Percentiles rank a stretch among this genome's conserved stretches.
Conservation (phyloP, 1,140 invertebrate species). For the Papilio polytes region DNA sequence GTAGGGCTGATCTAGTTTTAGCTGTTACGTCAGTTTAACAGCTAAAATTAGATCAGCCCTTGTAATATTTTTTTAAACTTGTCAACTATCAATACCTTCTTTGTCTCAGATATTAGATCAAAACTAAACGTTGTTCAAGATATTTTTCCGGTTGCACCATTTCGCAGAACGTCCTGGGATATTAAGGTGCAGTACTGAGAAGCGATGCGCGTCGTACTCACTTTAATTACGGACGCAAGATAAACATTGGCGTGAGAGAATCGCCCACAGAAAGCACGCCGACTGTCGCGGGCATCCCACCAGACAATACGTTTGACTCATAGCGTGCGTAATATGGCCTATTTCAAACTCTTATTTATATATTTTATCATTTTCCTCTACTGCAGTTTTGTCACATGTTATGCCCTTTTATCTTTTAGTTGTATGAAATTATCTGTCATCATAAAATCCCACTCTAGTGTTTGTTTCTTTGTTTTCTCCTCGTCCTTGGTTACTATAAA, state of each 20-base stretch:
- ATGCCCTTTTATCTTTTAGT: neutral
- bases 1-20: no score
- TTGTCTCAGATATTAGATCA: neutral
- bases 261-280: constrained; percentile 47
- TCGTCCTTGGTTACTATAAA: neutral
- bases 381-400: neutral
- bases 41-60: neutral
- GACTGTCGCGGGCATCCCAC: constrained; percentile 50
- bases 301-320: constrained; percentile 7
- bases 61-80: no score
- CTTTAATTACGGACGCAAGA: constrained; percentile 57
- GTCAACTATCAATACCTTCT: neutral
- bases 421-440: neutral
- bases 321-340: neutral
- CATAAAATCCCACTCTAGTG: neutral
- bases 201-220: constrained; percentile 53
- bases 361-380: constrained; percentile 6
- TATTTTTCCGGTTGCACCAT: constrained; percentile 31
- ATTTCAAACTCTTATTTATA: neutral
- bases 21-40: no score
- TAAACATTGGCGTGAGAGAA: constrained; percentile 65
- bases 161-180: constrained; percentile 44
- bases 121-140: constrained; percentile 4
- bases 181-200: constrained; percentile 47
- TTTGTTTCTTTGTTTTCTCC: no score